A percentile compares a stretch with the other conserved stretches of the same genome.
phyloP scores from a whole-genome alignment of 2,888 invertebrate species.

The Baccha elongata region DNA sequence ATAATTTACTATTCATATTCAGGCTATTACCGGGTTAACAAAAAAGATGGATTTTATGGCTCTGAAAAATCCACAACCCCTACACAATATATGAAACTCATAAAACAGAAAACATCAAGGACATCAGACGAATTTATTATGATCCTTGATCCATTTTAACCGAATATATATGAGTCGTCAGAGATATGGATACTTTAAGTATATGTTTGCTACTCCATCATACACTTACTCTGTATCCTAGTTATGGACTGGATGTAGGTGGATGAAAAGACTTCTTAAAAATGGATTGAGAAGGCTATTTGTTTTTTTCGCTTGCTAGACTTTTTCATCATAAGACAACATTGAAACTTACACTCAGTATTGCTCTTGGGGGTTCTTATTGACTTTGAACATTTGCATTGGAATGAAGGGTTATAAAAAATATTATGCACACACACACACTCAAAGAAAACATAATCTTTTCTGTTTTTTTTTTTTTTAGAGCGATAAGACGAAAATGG shows the following conservation, averaged over 20 bases:
- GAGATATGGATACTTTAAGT: conserved; percentile 61
- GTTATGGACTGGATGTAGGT: conserved; percentile 6
- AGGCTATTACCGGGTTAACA: not conserved
- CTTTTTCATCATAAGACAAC: conserved; percentile 28
- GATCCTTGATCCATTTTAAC: conserved; percentile 38
- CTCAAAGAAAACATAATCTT: not conserved
- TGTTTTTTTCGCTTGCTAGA: not conserved
- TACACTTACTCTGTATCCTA: not conserved
- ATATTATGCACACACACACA: conserved; percentile 13
- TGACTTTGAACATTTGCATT: conserved; percentile 31
- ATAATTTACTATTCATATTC: conserved; percentile 64
- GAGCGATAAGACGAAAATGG: not conserved
- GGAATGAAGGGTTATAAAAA: not conserved
- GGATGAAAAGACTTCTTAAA: conserved; percentile 16
- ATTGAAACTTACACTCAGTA: conserved; percentile 12
- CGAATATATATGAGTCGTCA: conserved; percentile 28
- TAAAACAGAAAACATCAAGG: conserved; percentile 8
- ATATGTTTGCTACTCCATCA: conserved; percentile 52
- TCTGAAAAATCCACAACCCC: not conserved
- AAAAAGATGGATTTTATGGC: conserved; percentile 16
- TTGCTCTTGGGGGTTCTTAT: conserved; percentile 19
- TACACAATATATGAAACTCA: not conserved
- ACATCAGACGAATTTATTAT: conserved; percentile 40
- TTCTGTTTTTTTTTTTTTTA: not conserved
- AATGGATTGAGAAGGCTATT: conserved; percentile 3